These are phyloP conservation scores for Agriopis marginaria DNA, from an alignment of 2,888 invertebrate genomes.

Conservation along the genomic window DNA sequence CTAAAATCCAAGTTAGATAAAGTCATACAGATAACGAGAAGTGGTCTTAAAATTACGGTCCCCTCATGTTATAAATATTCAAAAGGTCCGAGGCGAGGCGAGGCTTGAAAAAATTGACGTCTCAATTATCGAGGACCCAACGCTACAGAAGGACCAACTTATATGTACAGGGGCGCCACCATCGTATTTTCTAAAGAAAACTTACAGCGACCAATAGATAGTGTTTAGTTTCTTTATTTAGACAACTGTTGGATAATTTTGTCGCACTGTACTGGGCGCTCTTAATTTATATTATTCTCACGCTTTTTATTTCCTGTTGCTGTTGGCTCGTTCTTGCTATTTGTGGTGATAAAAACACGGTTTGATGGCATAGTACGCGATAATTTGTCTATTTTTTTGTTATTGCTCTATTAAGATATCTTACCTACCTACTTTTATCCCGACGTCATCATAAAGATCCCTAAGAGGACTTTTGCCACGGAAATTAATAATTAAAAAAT, in stretches of 20 bases:
- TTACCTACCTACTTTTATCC: neutral
- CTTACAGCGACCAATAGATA: neutral
- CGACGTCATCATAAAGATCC: no score
- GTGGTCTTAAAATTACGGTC: constrained; percentile 79
- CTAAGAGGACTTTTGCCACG: no score
- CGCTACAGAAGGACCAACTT: neutral
- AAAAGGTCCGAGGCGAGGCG: constrained; percentile 63
- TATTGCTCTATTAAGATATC: neutral
- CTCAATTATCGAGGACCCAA: constrained; percentile 79
- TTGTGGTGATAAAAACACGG: constrained; percentile 40
- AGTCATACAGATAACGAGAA: constrained; percentile 76
- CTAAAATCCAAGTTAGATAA: constrained; percentile 67
- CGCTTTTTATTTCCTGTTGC: constrained; percentile 80
- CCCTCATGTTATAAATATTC: constrained; percentile 82
- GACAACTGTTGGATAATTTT: neutral
- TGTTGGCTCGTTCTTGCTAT: constrained; percentile 55
- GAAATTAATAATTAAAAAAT: no score
- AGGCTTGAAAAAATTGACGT: constrained; percentile 80
- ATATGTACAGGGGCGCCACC: neutral
- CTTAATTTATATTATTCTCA: constrained; percentile 84
- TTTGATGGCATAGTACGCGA: constrained; percentile 10
- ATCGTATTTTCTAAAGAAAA: neutral
- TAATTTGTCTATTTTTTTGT: neutral
- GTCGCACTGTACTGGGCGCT: constrained; percentile 46
- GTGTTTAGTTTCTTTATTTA: neutral